Evolutionary conservation across 2,888 invertebrate genomes (phyloP).

Genomic region (Clanis bilineata): DNA sequence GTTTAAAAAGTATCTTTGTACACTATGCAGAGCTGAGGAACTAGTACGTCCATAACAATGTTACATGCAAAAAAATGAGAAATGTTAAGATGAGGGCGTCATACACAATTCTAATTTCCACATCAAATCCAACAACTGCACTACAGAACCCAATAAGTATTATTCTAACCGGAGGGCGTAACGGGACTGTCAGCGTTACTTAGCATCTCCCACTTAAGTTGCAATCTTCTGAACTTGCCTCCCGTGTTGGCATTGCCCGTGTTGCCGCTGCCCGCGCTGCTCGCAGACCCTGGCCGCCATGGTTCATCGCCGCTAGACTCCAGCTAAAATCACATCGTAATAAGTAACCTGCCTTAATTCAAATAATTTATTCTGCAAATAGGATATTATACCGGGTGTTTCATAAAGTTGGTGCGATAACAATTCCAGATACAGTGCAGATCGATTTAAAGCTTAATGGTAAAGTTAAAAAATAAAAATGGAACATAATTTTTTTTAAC

Average conservation of each 20-base stretch:
- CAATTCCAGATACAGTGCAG: too few species aligned
- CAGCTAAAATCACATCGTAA: conserved; percentile 47
- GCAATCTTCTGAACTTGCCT: conserved; percentile 87
- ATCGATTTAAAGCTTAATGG: too few species aligned
- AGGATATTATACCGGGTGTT: too few species aligned
- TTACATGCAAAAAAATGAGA: too few species aligned
- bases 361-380: too few species aligned
- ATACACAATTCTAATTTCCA: not conserved
- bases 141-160: not conserved
- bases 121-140: not conserved
- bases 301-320: conserved; percentile 74
- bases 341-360: not conserved
- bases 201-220: conserved; percentile 91
- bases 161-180: conserved; percentile 63
- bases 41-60: too few species aligned
- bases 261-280: conserved; percentile 67
- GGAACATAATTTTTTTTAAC: too few species aligned
- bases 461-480: too few species aligned
- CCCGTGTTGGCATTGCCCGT: conserved; percentile 82
- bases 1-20: too few species aligned
- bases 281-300: conserved; percentile 72
- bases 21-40: too few species aligned
- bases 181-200: conserved; percentile 77
- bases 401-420: too few species aligned
- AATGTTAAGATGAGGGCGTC: not conserved